Evolutionary conservation across 2,797 vertebrate species (phyloP).

Genomic region (Poecilia wingei): DNA sequence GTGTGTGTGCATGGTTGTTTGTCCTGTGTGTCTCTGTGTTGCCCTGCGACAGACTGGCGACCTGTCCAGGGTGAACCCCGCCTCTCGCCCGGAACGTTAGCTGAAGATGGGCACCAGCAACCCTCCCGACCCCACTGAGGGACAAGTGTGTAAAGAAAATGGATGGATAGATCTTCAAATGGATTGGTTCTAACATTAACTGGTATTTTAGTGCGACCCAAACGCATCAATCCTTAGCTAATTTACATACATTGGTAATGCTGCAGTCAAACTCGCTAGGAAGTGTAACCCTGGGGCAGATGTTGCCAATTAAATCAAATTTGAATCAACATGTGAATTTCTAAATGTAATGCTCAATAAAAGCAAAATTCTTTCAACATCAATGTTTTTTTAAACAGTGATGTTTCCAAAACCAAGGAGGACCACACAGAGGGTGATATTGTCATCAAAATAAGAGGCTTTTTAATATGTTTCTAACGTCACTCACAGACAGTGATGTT

Average conservation of each 20-base stretch:
- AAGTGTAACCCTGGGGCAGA: background rate
- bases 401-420: too few relatives aligned
- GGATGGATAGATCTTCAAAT: background rate
- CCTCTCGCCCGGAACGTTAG: too few relatives aligned
- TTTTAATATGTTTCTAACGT: background rate
- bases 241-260: background rate
- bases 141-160: too few relatives aligned
- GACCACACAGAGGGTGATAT: constrained; percentile 25
- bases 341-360: too few relatives aligned
- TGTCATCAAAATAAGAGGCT: background rate
- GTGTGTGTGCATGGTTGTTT: too few relatives aligned
- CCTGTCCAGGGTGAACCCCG: too few relatives aligned
- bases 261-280: background rate
- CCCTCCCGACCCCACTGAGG: too few relatives aligned
- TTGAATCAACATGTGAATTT: constrained; percentile 8
- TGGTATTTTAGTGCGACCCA: background rate
- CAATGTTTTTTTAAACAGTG: too few relatives aligned
- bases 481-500: constrained; percentile 58
- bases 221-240: background rate
- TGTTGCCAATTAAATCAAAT: background rate
- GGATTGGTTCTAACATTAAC: background rate
- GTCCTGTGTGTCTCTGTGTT: too few relatives aligned
- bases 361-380: too few relatives aligned
- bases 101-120: too few relatives aligned
- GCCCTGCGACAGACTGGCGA: too few relatives aligned